These are phyloP conservation scores for Lepilemur ruficaudatus DNA, from an alignment of 2,797 vertebrate species.

Conservation along the genomic window DNA sequence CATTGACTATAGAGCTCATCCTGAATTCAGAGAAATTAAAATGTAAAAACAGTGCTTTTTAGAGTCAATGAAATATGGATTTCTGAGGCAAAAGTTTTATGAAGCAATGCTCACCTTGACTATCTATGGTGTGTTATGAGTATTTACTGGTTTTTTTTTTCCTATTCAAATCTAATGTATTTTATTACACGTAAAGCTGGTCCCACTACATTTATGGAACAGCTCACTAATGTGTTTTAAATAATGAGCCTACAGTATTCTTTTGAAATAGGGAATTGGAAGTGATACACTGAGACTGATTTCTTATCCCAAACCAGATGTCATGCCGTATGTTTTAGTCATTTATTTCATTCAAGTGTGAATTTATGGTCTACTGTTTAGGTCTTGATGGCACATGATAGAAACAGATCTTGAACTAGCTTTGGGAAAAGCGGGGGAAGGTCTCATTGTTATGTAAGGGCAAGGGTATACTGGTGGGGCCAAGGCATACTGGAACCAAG, in stretches of 20 bases:
- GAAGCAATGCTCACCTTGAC: neutral
- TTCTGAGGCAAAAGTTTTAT: neutral
- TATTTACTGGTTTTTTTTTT: neutral
- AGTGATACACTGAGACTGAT: neutral
- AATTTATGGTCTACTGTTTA: neutral
- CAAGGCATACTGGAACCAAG: neutral
- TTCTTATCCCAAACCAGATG: conserved; percentile 28
- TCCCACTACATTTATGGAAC: neutral
- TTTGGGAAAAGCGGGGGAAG: neutral
- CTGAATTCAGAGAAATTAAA: conserved; percentile 17
- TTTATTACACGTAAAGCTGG: conserved; percentile 36
- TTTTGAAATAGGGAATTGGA: conserved; percentile 47
- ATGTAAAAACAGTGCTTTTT: neutral
- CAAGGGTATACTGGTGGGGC: neutral
- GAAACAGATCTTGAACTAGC: neutral
- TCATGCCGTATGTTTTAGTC: neutral
- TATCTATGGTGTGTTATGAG: neutral
- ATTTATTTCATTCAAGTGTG: conserved; percentile 26
- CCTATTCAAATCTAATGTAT: neutral
- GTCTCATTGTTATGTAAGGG: neutral
- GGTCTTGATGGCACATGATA: neutral
- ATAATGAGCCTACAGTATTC: neutral
- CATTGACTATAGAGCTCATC: neutral
- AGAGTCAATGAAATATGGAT: neutral
- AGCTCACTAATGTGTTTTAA: neutral